Evolutionary conservation across 64 coral and sea anemone genomes (phyloP).

Genomic region (Platygyra sinensis): DNA sequence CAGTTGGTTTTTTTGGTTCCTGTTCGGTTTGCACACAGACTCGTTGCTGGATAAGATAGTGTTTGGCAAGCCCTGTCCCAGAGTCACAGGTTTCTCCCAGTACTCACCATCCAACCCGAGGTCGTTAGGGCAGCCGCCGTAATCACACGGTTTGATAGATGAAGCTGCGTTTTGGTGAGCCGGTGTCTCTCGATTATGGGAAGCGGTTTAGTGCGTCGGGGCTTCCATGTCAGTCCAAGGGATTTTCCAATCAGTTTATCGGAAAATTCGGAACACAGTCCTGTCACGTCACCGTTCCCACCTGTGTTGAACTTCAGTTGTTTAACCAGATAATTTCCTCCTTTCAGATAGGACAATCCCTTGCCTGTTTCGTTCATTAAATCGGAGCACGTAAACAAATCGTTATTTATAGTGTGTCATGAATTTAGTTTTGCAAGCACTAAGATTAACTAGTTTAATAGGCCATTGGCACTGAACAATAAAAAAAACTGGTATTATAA

Average conservation of each 20-base stretch:
- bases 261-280: conserved; percentile 37
- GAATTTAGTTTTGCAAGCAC: no score
- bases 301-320: conserved; percentile 32
- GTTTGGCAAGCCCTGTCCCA: no score
- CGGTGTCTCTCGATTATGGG: neutral
- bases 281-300: conserved; percentile 35
- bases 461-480: no score
- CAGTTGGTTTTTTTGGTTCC: no score
- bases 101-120: neutral
- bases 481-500: no score
- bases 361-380: neutral
- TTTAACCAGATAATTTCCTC: neutral
- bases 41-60: no score
- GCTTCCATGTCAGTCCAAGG: neutral
- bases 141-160: neutral
- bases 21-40: no score
- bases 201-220: neutral
- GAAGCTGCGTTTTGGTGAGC: neutral
- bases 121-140: neutral
- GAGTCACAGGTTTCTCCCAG: no score
- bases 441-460: no score
- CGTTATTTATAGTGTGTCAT: no score
- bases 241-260: neutral
- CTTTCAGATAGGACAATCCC: conserved; percentile 21
- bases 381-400: no score